Evolutionary conservation across 2,113 vertebrate species (phyloP), one percentile per base, ranked within the genome.

Genomic region (Microcebus jonahi): DNA sequence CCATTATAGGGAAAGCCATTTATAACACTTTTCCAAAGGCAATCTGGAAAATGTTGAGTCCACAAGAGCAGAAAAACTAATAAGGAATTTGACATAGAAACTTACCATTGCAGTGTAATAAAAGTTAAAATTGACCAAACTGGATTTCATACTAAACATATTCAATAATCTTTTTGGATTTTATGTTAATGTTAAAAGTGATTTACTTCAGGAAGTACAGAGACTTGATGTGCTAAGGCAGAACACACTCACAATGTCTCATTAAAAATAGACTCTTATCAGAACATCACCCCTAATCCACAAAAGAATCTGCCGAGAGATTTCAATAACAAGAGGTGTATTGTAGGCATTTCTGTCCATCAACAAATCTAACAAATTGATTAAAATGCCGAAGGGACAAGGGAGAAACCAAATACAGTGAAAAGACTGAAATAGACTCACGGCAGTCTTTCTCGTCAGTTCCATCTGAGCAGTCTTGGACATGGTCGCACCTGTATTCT

Each of bases 331-430:
- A 99, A 99, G 98, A 98, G 99, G 98, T 98, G 98, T 99, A 99
- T 98, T 99, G 99, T 99, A 98, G 98, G 92, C 98, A 98, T 96
- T 98, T 98, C 98, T 98, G 98, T 99, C 99, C 98, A 98, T 99
- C 99, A 99, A 95, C 98, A 97, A 99, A 99, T 99, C 98, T 99
- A 98, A 99, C 98, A 99, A 99, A 99, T 99, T 99, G 99, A 99
- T 99, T 99, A 99, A 99, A 99, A 99, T 99, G 98, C 98, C 99
- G 98, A 95, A 98, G 97, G 97, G 98, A 98, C 97, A 98, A 97
- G 97, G 97, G 97, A 95, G 97, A 98, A 98, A 99, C 88, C 79
- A 97, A 98, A 98, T 95, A 96, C 91, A 34, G 2, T 84, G 63
- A 91, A 95, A 95, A 96, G 95, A 96, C 57, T 42, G 48, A 71